phyloP scores from a whole-genome alignment of 2,797 vertebrate genomes.

The Myotis pilosus region DNA sequence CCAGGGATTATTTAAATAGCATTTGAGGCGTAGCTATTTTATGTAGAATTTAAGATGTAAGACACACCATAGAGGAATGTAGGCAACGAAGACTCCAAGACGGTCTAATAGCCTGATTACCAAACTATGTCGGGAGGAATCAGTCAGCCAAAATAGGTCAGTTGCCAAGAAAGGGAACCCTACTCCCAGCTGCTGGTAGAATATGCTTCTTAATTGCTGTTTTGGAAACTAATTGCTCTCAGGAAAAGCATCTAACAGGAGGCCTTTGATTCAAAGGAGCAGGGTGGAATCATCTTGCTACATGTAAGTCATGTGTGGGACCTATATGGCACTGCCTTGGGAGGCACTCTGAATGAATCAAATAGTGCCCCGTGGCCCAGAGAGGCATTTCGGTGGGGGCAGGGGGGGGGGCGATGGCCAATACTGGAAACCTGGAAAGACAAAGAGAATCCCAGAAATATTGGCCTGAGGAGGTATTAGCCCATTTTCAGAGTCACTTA shows the following conservation, averaged over 20 bases:
- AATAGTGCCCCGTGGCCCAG: fast-evolving
- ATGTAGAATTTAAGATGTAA: neutral
- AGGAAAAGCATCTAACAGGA: neutral
- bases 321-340: neutral
- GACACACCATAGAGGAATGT: neutral
- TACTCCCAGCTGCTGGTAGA: neutral
- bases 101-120: neutral
- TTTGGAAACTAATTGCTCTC: slow-evolving; percentile 38
- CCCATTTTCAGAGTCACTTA: slow-evolving; percentile 27
- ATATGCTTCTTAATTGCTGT: slow-evolving; percentile 39
- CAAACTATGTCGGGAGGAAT: slow-evolving; percentile 4
- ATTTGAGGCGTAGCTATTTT: neutral
- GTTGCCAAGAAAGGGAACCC: slow-evolving; percentile 9
- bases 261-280: neutral
- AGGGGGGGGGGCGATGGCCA: neutral
- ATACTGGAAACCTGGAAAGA: neutral
- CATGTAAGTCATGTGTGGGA: no score
- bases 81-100: neutral
- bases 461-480: slow-evolving; percentile 36
- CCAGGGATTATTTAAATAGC: neutral
- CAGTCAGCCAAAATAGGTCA: slow-evolving; percentile 68
- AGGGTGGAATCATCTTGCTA: neutral
- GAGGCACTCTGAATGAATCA: neutral
- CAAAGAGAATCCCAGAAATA: slow-evolving; percentile 9
- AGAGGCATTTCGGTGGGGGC: neutral